These are phyloP conservation scores for Petrocephalus zakoni DNA, from an alignment of 2,113 vertebrate genomes.

Conservation along the genomic window DNA sequence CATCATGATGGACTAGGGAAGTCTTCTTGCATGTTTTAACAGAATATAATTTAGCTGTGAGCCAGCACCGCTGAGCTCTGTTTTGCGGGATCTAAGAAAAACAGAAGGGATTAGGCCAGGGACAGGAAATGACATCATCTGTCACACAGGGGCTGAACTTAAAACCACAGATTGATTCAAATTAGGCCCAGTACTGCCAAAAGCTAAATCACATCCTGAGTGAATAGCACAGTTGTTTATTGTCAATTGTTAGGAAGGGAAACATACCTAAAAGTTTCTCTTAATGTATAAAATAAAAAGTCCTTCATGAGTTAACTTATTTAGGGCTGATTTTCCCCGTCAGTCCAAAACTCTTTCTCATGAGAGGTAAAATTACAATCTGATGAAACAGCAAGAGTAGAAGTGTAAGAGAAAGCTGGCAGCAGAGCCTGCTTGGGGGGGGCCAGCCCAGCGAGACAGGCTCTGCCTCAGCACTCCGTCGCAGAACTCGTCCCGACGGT, in stretches of 20 bases:
- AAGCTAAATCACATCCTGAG: slow-evolving; percentile 72
- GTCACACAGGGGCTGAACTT: slow-evolving; percentile 65
- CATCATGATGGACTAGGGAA: neutral
- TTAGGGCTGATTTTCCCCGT: neutral
- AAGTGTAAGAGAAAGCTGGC: neutral
- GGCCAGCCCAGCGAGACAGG: neutral
- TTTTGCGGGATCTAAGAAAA: slow-evolving; percentile 57
- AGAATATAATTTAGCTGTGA: neutral
- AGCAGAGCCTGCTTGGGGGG: neutral
- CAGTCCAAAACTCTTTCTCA: neutral
- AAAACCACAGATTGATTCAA: slow-evolving; percentile 73
- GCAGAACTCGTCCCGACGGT: too few species aligned
- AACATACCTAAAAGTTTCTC: slow-evolving; percentile 14
- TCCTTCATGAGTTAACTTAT: neutral
- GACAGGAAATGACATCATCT: slow-evolving; percentile 76
- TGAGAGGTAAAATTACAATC: neutral
- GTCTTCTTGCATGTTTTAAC: neutral
- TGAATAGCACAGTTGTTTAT: slow-evolving; percentile 61
- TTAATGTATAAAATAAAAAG: neutral
- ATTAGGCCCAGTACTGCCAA: slow-evolving; percentile 67
- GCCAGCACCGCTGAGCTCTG: neutral
- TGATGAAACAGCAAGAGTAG: neutral
- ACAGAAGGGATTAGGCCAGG: slow-evolving; percentile 61
- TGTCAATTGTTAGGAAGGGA: slow-evolving; percentile 12
- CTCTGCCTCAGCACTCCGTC: neutral